Evolutionary conservation across 2,797 vertebrate genomes (phyloP).

Genomic region (Gambelia wislizenii): DNA sequence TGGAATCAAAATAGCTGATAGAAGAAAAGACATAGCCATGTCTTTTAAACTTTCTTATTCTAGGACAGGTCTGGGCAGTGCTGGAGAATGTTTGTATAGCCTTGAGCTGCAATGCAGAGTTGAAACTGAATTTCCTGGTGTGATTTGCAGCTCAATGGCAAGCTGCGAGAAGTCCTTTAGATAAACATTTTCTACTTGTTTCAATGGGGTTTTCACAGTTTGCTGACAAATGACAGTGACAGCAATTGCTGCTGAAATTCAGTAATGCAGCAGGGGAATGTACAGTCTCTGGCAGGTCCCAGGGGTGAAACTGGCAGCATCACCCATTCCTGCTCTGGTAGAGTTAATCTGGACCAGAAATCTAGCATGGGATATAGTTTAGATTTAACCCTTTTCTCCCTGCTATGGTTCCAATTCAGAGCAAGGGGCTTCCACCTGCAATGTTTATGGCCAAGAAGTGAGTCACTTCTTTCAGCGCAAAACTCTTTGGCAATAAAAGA

Average conservation of each 20-base stretch:
- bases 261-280: no score
- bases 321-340: background rate
- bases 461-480: background rate
- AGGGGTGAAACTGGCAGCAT: background rate
- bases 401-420: background rate
- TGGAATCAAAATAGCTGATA: background rate
- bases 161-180: no score
- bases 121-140: no score
- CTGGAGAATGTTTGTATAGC: no score
- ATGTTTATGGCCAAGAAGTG: background rate
- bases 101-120: no score
- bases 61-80: no score
- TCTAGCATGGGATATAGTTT: background rate
- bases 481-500: background rate
- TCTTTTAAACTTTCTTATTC: no score
- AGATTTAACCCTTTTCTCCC: background rate
- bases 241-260: background rate
- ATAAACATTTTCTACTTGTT: no score
- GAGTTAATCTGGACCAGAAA: no score
- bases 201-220: background rate
- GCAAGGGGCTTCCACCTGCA: background rate
- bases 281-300: no score
- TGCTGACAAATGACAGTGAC: background rate
- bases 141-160: no score
- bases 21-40: no score